Percentiles rank a stretch among this genome's conserved stretches.
Evolutionary conservation across 1,140 invertebrate species (phyloP).

Genomic region (Schmidtea mediterranea): DNA sequence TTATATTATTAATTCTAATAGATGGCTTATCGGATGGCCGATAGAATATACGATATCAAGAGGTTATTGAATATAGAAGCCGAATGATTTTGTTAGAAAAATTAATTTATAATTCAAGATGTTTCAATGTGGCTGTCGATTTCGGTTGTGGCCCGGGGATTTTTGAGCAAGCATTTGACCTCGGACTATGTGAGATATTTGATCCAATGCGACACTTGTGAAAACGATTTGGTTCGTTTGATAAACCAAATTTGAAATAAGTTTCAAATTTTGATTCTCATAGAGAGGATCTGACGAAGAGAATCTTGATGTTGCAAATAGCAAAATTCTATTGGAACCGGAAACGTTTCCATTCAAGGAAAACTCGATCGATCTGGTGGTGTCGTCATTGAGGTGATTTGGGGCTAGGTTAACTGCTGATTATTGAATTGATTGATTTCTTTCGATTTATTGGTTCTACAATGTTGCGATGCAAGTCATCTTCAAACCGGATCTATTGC

Average conservation of each 20-base stretch:
- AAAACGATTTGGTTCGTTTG: conserved; percentile 36
- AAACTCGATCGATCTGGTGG: conserved; percentile 55
- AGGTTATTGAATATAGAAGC: background rate
- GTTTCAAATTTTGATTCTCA: too few species aligned
- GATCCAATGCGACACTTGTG: conserved; percentile 35
- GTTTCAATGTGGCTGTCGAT: conserved; percentile 51
- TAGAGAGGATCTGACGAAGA: too few species aligned
- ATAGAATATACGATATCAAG: too few species aligned
- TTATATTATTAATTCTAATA: conserved; percentile 14
- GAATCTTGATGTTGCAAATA: conserved; percentile 18
- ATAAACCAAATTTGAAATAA: too few species aligned
- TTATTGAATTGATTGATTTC: too few species aligned
- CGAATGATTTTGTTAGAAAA: background rate
- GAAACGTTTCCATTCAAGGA: conserved; percentile 41
- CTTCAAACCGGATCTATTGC: too few species aligned
- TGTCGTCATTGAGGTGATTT: conserved; percentile 33
- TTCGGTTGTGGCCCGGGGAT: conserved; percentile 57
- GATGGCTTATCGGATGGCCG: conserved; percentile 35
- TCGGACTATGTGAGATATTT: conserved; percentile 29
- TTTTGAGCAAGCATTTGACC: conserved; percentile 52
- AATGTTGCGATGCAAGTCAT: too few species aligned
- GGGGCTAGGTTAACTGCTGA: too few species aligned
- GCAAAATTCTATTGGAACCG: conserved; percentile 53
- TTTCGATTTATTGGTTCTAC: too few species aligned
- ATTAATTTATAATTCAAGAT: conserved; percentile 20